These are phyloP conservation scores for Hemicentrotus pulcherrimus DNA, from an alignment of 35 echinoderm and acorn worm species.

Conservation along the genomic window DNA sequence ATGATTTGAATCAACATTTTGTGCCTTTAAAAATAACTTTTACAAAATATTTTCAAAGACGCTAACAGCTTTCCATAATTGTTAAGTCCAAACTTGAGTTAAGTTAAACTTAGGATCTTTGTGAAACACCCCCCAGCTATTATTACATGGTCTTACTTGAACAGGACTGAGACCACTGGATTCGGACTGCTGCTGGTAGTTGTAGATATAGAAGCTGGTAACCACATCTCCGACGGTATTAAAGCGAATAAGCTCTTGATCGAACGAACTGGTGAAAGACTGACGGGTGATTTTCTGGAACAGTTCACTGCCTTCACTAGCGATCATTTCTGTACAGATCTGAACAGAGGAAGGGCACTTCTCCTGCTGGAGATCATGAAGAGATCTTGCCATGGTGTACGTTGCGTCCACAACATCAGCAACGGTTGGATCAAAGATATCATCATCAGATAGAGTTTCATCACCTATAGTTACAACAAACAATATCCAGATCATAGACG, in stretches of 20 bases:
- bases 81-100: no score
- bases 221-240: slow-evolving; percentile 64
- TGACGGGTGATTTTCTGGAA: slow-evolving; percentile 29
- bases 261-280: slow-evolving; percentile 61
- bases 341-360: slow-evolving; percentile 17
- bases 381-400: slow-evolving; percentile 62
- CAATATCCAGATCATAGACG: no score
- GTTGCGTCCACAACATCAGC: slow-evolving; percentile 83
- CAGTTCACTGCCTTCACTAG: slow-evolving; percentile 58
- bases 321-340: slow-evolving; percentile 68
- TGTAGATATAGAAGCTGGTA: slow-evolving; percentile 67
- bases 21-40: no score
- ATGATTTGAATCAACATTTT: no score
- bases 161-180: not conserved
- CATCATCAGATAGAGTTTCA: slow-evolving; percentile 37
- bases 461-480: slow-evolving; percentile 26
- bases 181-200: slow-evolving; percentile 53
- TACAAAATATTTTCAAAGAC: no score
- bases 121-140: no score
- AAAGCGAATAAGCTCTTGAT: slow-evolving; percentile 58
- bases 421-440: slow-evolving; percentile 55
- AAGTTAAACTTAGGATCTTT: no score
- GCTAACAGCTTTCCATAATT: no score
- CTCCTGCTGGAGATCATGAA: slow-evolving; percentile 57
- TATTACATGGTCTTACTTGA: not conserved